phyloP scores from a whole-genome alignment of 2,888 invertebrate species.

The Stenchaetothrips biformis region DNA sequence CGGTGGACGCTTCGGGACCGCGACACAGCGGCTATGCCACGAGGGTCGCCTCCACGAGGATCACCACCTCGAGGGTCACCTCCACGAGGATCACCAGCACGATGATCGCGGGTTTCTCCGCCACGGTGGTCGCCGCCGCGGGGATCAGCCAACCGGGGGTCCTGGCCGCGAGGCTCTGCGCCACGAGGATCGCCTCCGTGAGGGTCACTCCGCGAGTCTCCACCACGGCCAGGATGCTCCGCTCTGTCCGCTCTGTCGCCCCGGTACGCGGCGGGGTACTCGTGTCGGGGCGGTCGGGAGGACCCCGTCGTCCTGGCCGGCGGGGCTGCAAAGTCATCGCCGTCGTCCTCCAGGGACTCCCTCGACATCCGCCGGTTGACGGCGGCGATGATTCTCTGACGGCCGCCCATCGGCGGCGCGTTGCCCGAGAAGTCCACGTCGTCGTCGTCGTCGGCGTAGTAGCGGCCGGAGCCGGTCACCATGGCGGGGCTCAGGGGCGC shows the following conservation, averaged over 20 bases:
- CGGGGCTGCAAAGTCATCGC: slow-evolving; percentile 27
- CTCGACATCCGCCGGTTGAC: slow-evolving; percentile 24
- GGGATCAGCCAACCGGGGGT: too few species aligned
- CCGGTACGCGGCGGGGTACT: slow-evolving; percentile 2
- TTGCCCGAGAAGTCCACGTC: slow-evolving; percentile 14
- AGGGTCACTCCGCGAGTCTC: too few species aligned
- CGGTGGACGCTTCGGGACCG: slow-evolving; percentile 4
- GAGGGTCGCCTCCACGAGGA: background rate
- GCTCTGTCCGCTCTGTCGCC: background rate
- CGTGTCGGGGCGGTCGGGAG: background rate
- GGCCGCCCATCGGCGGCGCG: slow-evolving; percentile 12
- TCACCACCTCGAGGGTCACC: background rate
- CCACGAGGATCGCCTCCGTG: too few species aligned
- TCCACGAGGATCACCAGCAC: background rate
- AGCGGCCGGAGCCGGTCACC: slow-evolving; percentile 28
- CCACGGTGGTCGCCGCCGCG: background rate
- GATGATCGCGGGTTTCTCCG: background rate
- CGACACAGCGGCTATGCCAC: background rate
- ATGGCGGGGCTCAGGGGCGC: background rate
- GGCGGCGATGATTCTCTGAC: background rate
- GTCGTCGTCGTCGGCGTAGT: slow-evolving; percentile 31
- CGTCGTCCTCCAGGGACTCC: slow-evolving; percentile 22
- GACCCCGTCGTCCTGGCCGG: background rate
- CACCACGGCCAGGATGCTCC: too few species aligned
- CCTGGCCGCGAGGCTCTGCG: too few species aligned